A percentile compares a stretch with the other conserved stretches of the same genome.
phyloP scores from a whole-genome alignment of 2,888 invertebrate species.

The Platycheirus rosarum region DNA sequence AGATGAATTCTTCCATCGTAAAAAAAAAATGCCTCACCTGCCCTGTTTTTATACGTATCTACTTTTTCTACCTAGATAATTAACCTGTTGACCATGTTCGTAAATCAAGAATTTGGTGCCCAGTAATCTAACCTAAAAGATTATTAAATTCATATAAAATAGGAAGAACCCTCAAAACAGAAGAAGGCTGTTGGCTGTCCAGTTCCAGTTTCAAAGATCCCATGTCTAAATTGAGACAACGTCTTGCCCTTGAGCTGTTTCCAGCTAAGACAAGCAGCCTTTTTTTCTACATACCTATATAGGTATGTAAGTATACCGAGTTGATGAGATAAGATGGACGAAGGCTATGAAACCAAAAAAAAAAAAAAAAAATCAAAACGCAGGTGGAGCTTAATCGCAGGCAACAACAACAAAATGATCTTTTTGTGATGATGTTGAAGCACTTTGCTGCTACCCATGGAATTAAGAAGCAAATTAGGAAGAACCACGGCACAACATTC shows the following conservation, averaged over 20 bases:
- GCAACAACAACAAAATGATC: slow-evolving; percentile 29
- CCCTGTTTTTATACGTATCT: too few species aligned
- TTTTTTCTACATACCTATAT: slow-evolving; percentile 13
- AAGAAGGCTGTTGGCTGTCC: neutral
- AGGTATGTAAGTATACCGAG: slow-evolving; percentile 20
- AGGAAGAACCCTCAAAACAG: slow-evolving; percentile 5
- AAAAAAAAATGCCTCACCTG: slow-evolving; percentile 56
- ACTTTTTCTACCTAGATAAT: slow-evolving; percentile 11
- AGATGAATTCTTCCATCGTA: neutral
- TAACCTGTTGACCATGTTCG: slow-evolving; percentile 46
- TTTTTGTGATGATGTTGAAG: slow-evolving; percentile 40
- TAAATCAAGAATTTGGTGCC: slow-evolving; percentile 64
- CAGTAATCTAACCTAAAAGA: slow-evolving; percentile 16
- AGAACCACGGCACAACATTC: slow-evolving; percentile 47
- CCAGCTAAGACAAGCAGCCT: slow-evolving; percentile 54
- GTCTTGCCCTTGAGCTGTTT: slow-evolving; percentile 79
- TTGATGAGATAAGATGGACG: slow-evolving; percentile 50
- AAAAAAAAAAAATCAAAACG: slow-evolving; percentile 19
- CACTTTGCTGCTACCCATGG: slow-evolving; percentile 31
- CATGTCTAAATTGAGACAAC: slow-evolving; percentile 62
- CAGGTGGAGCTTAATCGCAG: slow-evolving; percentile 49
- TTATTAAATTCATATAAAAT: slow-evolving; percentile 6
- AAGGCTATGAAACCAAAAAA: slow-evolving; percentile 16
- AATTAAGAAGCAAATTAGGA: slow-evolving; percentile 63
- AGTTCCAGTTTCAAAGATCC: slow-evolving; percentile 14